Base-by-base conservation (phyloP, 2,113 vertebrate genomes). In the Centrocercus urophasianus region DNA sequence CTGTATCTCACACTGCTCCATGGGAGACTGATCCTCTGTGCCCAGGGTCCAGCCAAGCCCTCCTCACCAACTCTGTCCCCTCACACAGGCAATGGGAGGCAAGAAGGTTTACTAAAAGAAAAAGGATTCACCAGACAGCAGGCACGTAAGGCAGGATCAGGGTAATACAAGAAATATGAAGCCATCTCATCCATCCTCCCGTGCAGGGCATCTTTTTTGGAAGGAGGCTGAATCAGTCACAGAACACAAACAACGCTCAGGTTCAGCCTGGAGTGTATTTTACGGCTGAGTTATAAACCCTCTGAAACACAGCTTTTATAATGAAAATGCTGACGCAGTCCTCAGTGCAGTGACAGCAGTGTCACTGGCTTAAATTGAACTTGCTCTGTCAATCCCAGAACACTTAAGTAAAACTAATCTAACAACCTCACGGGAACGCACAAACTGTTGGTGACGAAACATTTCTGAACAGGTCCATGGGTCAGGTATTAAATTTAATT, bases 311-410 rank as follows among this genome's bases (percentile, higher is more conserved):
- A 84, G 67, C 70, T 83, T 65, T 89, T 50, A 40, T 32, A 56
- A 81, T 65, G 86, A 90, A 95, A 95, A 79, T 12, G 88, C 94
- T 93, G 94, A 90, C 83, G 63, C 56, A 47, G 83, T 32, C 61
- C 8, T 61, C 78, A 67, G 42, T 27, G 70, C 30, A 84, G 65
- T 48, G 86, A 93, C 93, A 95, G 93, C 88, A 82, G 12, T 45
- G 74, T 36, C 86, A 90, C 0, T 6, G 47, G 22, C 83, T 91
- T 40, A 71, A 93, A 94, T 50, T 45, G 70, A 93, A 81, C 74
- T 85, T 42, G 81, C 83, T 94, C 73, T 86, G 80, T 86, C 90
- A 93, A 88, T 59, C 87, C 82, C 20, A 64, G 70, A 94, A 88
- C 54, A 21, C 80, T 88, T 89, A 56, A 96, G 90, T 69, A 89